Evolutionary conservation across 1,140 invertebrate genomes (phyloP).

Genomic region (Rhyacophila brunnea): DNA sequence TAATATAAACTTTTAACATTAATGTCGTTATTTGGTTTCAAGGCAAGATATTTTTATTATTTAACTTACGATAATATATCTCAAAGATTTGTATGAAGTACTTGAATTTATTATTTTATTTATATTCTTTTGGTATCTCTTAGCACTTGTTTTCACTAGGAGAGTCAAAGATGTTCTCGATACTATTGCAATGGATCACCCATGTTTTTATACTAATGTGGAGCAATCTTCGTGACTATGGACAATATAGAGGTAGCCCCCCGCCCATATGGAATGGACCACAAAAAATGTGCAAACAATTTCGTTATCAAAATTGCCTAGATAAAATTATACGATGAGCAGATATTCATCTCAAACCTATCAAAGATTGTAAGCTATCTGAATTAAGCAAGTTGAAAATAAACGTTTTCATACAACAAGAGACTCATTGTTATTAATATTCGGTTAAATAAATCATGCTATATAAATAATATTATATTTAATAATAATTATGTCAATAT

Average conservation of each 20-base stretch:
- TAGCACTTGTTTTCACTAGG: constrained; percentile 9
- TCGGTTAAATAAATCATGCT: too few relatives aligned
- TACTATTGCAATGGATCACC: not conserved
- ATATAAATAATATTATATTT: too few relatives aligned
- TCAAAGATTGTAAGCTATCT: not conserved
- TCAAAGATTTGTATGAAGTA: too few relatives aligned
- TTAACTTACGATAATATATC: too few relatives aligned
- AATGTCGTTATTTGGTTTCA: too few relatives aligned
- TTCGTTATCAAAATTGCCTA: not conserved
- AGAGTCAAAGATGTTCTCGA: constrained; percentile 11
- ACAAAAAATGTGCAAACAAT: constrained; percentile 8
- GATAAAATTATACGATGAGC: too few relatives aligned
- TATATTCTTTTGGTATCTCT: too few relatives aligned
- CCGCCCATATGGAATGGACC: not conserved
- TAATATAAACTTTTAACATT: too few relatives aligned
- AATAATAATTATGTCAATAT: not conserved
- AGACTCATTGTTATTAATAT: not conserved
- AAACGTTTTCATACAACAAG: not conserved
- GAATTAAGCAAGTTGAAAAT: not conserved
- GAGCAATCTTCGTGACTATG: constrained; percentile 4
- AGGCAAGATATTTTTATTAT: too few relatives aligned
- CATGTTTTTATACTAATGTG: constrained; percentile 17
- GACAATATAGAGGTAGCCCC: not conserved
- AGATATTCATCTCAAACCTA: too few relatives aligned
- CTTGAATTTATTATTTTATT: too few relatives aligned